phyloP scores from a whole-genome alignment of 2,113 vertebrate genomes.

The Cairina moschata region DNA sequence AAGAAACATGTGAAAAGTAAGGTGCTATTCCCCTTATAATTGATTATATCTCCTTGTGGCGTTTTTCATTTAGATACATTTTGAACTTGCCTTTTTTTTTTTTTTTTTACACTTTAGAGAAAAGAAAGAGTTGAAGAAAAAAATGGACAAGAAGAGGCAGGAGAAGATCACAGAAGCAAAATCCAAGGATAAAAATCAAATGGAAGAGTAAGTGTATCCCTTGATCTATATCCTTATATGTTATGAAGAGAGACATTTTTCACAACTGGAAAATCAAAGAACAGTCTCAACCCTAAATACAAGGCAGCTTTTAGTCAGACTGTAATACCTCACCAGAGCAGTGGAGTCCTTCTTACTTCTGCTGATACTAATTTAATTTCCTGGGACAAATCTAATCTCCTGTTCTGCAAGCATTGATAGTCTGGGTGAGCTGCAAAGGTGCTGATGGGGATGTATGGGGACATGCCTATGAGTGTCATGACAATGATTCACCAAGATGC shows the following conservation, averaged over 20 bases:
- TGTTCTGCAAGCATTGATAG: background rate
- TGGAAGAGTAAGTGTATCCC: slow-evolving; percentile 89
- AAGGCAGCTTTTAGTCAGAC: background rate
- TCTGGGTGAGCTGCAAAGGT: background rate
- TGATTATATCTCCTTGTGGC: background rate
- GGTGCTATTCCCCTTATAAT: slow-evolving; percentile 2
- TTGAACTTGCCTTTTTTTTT: background rate
- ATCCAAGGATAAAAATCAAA: slow-evolving; percentile 93
- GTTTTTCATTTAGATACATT: background rate
- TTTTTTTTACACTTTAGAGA: slow-evolving; percentile 79
- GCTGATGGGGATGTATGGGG: background rate
- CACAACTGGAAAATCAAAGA: background rate
- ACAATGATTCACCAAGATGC: background rate
- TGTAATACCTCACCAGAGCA: background rate
- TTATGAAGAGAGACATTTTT: background rate
- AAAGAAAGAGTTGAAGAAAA: slow-evolving; percentile 97
- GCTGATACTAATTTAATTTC: background rate
- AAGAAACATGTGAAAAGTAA: slow-evolving; percentile 97
- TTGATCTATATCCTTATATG: background rate
- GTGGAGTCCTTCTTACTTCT: background rate
- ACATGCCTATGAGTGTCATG: background rate
- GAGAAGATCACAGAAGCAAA: slow-evolving; percentile 96
- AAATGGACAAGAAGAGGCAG: slow-evolving; percentile 97
- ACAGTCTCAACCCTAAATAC: background rate
- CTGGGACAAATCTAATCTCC: background rate